Evolutionary conservation across 2,888 invertebrate species (phyloP).

Genomic region (Formica aserva): DNA sequence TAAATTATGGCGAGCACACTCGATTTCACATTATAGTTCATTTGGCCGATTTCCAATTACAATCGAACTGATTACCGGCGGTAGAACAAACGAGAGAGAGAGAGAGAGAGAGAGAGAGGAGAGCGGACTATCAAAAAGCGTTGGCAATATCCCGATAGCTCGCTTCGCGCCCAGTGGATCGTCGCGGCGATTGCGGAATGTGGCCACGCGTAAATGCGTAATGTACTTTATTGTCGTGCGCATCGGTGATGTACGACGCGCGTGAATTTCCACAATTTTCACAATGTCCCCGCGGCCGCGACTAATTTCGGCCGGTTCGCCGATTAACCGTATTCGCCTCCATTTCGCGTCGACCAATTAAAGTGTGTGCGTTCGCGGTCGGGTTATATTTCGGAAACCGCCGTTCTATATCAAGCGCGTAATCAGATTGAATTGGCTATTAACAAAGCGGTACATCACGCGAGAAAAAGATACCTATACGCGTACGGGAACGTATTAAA

Average conservation of each 20-base stretch:
- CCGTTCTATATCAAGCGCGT: slow-evolving; percentile 6
- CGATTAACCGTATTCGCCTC: slow-evolving; percentile 43
- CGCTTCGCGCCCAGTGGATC: slow-evolving; percentile 47
- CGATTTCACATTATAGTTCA: slow-evolving; percentile 77
- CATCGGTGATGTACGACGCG: slow-evolving; percentile 60
- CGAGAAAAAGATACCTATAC: background rate
- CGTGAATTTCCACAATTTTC: slow-evolving; percentile 64
- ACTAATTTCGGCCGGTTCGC: slow-evolving; percentile 42
- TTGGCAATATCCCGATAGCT: slow-evolving; percentile 60
- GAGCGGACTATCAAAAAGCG: slow-evolving; percentile 72
- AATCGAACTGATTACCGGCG: slow-evolving; percentile 78
- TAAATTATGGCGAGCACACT: slow-evolving; percentile 70
- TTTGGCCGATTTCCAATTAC: slow-evolving; percentile 82
- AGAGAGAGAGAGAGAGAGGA: background rate
- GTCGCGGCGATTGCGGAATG: slow-evolving; percentile 62
- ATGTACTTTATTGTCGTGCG: slow-evolving; percentile 71
- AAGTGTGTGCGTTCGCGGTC: slow-evolving; percentile 21
- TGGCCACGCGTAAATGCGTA: slow-evolving; percentile 66
- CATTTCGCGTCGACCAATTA: slow-evolving; percentile 43
- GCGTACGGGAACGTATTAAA: slow-evolving; percentile 2
- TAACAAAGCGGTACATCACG: slow-evolving; percentile 29
- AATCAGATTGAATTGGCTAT: slow-evolving; percentile 42
- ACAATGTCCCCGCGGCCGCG: slow-evolving; percentile 47
- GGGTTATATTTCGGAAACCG: slow-evolving; percentile 25
- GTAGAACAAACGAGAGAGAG: no score